Evolutionary conservation across 2,113 vertebrate genomes (phyloP).

Genomic region (Chloebia gouldiae): DNA sequence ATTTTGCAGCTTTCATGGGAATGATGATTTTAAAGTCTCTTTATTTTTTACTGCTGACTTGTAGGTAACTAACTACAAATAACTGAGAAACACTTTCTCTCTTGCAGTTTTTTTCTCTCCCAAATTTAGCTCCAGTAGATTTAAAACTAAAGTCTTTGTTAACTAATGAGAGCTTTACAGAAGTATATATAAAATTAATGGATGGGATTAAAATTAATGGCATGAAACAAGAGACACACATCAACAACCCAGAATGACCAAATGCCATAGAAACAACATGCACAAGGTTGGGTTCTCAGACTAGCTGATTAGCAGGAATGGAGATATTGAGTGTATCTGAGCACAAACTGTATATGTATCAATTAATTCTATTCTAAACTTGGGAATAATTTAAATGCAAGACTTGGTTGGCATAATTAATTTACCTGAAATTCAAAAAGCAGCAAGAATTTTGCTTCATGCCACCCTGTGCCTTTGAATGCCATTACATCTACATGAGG

Average conservation of each 20-base stretch:
- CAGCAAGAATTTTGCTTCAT: neutral
- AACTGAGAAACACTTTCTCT: neutral
- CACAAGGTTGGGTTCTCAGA: neutral
- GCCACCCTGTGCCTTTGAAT: neutral
- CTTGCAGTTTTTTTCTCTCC: neutral
- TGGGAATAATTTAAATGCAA: neutral
- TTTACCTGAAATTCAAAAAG: neutral
- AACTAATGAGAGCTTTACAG: neutral
- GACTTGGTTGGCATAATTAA: neutral
- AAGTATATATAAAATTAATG: neutral
- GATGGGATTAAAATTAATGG: neutral
- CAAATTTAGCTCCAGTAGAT: neutral
- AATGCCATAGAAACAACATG: neutral
- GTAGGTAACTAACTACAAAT: neutral
- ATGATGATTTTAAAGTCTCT: neutral
- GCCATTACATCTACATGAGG: no score
- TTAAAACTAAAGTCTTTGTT: neutral
- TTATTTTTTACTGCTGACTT: neutral
- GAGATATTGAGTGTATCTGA: neutral
- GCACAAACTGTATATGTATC: neutral
- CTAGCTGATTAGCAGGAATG: neutral
- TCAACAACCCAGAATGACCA: neutral
- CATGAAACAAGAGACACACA: neutral
- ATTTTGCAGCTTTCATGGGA: neutral
- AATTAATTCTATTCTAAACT: neutral